Evolutionary conservation across 2,113 vertebrate species (phyloP), one percentile per base, ranked within the genome.

Genomic region (Pluvialis apricaria): DNA sequence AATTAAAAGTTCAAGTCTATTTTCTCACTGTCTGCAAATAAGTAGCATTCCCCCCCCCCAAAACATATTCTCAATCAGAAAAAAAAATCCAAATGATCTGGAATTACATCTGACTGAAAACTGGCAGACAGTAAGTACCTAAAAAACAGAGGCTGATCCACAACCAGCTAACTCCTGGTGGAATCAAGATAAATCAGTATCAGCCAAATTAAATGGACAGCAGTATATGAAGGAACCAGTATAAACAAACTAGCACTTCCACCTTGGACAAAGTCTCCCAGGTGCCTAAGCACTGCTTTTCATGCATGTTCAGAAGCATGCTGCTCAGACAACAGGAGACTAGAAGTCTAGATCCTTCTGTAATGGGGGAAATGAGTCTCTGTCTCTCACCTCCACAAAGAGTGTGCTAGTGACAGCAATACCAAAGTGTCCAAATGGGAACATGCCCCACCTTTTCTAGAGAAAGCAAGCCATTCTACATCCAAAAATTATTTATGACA

Each of bases 401-500:
- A 58, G 5, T 0, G 0, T 4, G 17, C 36, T 40, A 45, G 20
- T 3, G 2, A 83, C 24, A 68, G 47, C 15, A 62, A 18, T 49
- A 92, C 31, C 6, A 3, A 70, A 69, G 45, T 22, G 21, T 25
- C 31, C 22, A 60, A 44, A 82, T 0, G 2, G 6, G 9, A n/a
- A 64, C 62, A 45, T 2, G 9, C 5, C 25, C 9, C 2, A 58
- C 36, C 25, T 82, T 70, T 19, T 38, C 45, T n/a, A 64, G 13
- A 62, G 22, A 44, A 77, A 82, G 36, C 3, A 71, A 79, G 61
- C 12, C 42, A 61, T 58, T n/a, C 36, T 34, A 66, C 29, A 90
- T 15, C 7, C 34, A 92, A 54, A 94, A 71, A 54, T 45, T 0
- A 40, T 60, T 76, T 14, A 6, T 32, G 44, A 84, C 69, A 72